Evolutionary conservation across 2,888 invertebrate genomes (phyloP), one percentile per base, ranked within the genome.

Genomic region (Philonicus albiceps): DNA sequence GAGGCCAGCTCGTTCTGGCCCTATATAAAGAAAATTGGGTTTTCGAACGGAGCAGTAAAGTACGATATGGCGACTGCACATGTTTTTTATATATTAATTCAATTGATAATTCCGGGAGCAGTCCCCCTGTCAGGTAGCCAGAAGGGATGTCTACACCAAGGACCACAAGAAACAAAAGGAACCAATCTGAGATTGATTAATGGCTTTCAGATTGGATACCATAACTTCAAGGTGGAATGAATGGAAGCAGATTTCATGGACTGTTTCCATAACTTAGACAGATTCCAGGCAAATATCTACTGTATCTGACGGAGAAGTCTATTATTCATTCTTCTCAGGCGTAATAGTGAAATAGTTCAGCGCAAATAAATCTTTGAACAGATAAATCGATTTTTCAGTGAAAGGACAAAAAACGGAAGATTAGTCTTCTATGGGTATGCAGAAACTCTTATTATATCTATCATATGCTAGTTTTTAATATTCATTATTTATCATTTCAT

Each of bases 41-140:
- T 78, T 53, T 16, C 49, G 19, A 30, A 5, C 78, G 78, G 22
- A 22, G 43, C 27, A 22, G 49, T 78, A 78, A 78, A 30, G 49
- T 27, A n/a, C 22, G 27, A 78, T 27, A 78, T 76, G 76, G 43
- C 40, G 76, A 76, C 40, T 76, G 76, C 64, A 40, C 19, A 40
- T 40, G 78, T 78, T 78, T 78, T 78, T 49, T 78, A 49, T 40
- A 64, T 64, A 78, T 78, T 78, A 78, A 78, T 78, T 78, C 49
- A 78, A 49, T 40, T 76, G 76, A 76, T 22, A 76, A 76, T 76
- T 64, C 64, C 19, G 64, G 27, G 19, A 22, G 64, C 53, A 22
- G 64, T 11, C 22, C 64, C 27, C 22, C 11, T 64, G 64, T 11
- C 64, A 64, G 64, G 64, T 64, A 3, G 64, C 64, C 64, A 64